Base-by-base conservation (phyloP, 2,113 vertebrate species). In the Siniperca knerii region DNA sequence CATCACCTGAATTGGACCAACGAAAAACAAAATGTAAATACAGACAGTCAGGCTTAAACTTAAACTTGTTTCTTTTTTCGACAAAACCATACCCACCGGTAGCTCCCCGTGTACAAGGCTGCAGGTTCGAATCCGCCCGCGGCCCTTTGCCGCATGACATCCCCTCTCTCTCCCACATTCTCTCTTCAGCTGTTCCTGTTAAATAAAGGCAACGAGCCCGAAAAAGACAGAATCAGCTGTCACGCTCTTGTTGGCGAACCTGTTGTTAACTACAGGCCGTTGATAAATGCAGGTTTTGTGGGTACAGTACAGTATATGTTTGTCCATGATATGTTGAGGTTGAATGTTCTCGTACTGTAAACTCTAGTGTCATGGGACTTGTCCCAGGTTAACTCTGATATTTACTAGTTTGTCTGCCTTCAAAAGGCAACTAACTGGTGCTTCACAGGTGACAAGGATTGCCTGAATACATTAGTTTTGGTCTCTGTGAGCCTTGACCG, bases 1-100 rank as follows among this genome's bases (percentile, higher is more conserved):
- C 65, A 29, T 68, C 55, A 44, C 10, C 46, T 37, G 25, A 65
- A 33, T 4, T 25, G 1, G 0, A 54, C 20, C 33, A 69, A 75
- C 74, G 21, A 81, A 86, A 79, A 65, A 65, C 35, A 48, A 64
- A 11, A 18, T 80, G 29, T 73, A 54, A 42, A 74, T 23, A 42
- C 21, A 33, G 29, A 18, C 20, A 48, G n/a, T 69, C 16, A 29
- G 16, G 10, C 18, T 15, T 35, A 55, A 23, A 60, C 18, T 15
- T 35, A 55, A 23, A 60, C 35, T 4, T 62, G 8, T 75, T 61
- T 75, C 11, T 52, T 21, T 37, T 15, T 55, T 37, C 50, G 3
- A 6, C 8, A 29, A 52, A 67, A 25, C 29, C 29, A 29, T 29
- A 29, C 29, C 29, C 29, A 29, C 29, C 29, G 29, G 29, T 29